These are phyloP conservation scores for Plecturocebus donacophilus DNA, from an alignment of 2,113 vertebrate genomes.

Conservation along the genomic window DNA sequence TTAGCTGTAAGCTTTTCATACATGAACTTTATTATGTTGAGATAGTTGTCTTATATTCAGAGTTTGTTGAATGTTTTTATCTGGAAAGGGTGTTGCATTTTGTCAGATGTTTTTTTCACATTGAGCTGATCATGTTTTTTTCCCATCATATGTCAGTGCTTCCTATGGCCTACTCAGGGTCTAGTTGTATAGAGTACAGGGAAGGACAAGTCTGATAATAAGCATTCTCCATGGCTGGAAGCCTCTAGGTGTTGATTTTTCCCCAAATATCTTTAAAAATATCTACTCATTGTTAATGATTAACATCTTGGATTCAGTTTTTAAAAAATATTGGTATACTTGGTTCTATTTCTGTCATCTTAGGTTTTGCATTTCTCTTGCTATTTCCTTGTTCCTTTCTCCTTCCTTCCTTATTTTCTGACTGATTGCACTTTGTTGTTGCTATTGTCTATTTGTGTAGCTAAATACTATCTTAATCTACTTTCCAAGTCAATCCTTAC, in stretches of 20 bases:
- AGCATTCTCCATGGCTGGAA: neutral
- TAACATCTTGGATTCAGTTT: neutral
- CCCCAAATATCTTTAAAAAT: neutral
- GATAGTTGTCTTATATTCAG: too few species aligned
- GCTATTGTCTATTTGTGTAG: neutral
- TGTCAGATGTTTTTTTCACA: neutral
- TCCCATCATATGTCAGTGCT: neutral
- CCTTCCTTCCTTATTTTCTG: neutral
- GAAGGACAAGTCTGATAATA: neutral
- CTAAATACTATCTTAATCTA: neutral
- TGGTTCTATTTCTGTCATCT: neutral
- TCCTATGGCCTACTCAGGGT: neutral
- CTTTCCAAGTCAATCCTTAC: neutral
- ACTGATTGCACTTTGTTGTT: neutral
- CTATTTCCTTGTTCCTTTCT: neutral
- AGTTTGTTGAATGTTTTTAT: too few species aligned
- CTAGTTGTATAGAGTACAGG: neutral
- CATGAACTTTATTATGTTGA: too few species aligned
- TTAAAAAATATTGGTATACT: neutral
- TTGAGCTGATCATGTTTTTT: neutral
- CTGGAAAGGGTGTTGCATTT: too few species aligned
- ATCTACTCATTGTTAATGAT: neutral
- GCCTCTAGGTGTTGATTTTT: neutral
- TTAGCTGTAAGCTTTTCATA: too few species aligned
- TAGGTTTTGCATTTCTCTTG: neutral